Base-by-base conservation (phyloP, 2,113 vertebrate genomes). In the Turdus rufiventris region DNA sequence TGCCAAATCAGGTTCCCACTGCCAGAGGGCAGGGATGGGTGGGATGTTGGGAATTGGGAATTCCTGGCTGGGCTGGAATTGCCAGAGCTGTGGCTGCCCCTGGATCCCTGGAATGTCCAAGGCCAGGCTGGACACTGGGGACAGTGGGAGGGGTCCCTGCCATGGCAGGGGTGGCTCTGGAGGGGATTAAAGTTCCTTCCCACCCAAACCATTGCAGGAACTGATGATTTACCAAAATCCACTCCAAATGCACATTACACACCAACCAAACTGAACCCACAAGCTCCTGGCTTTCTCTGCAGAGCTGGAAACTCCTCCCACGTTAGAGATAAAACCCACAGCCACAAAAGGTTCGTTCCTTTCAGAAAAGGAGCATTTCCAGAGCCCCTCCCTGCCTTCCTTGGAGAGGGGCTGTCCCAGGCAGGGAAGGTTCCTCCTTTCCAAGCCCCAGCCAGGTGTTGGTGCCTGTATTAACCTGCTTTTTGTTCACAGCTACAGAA, bases 121-220 rank as follows among this genome's bases (percentile, higher is more conserved):
- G 79, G 72, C 56, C 79, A 77, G 86, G 72, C 0, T 90, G 87
- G 68, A 45, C 47, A 36, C 0, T 34, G 31, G 56, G 57, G 10
- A 2, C 19, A 24, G 36, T 36, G 57, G 72, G 20, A 90, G 33
- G 33, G 7, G 80, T 71, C 65, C 57, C 79, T 76, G 71, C 21
- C 40, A 6, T 11, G 47, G n/a, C 53, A 18, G 28, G 45, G 28
- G 2, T 20, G 72, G 62, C 3, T 5, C 15, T 12, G 85, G 42
- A 0, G 6, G 67, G 33, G 31, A 0, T 66, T 11, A 38, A 0
- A 58, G 28, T 45, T 24, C 26, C 6, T 56, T 20, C 16, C 14
- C 0, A 36, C 12, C 33, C 57, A 57, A 38, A 29, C 18, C 31
- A 28, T 17, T 7, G 18, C 14, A 9, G 8, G 16, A 57, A 33